Evolutionary conservation across 2,888 invertebrate genomes (phyloP).

Genomic region (Carcina quercana): DNA sequence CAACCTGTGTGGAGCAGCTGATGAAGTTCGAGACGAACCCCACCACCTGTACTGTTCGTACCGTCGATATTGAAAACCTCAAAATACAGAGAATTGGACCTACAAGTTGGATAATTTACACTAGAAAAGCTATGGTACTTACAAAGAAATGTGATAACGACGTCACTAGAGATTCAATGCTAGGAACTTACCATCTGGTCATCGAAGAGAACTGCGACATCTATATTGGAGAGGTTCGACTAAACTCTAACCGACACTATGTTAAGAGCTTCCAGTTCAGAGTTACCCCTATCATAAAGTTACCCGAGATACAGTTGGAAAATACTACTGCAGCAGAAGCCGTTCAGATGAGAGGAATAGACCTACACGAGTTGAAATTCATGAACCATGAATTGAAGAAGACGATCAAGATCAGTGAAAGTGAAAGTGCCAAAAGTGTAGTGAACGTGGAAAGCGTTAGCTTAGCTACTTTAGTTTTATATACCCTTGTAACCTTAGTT

Average conservation of each 20-base stretch:
- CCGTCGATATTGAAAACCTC: neutral
- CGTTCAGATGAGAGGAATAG: neutral
- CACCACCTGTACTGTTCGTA: neutral
- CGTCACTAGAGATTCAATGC: neutral
- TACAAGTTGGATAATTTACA: neutral
- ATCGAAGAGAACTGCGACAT: neutral
- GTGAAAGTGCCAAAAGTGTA: neutral
- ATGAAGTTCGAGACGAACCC: neutral
- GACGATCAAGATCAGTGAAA: no score
- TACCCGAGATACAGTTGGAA: neutral
- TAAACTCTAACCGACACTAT: neutral
- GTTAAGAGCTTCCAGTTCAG: neutral
- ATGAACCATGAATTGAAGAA: neutral
- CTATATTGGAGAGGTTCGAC: neutral
- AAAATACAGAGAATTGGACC: neutral
- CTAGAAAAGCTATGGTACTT: neutral
- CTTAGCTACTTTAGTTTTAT: neutral
- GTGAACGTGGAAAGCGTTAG: neutral
- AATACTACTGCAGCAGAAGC: neutral
- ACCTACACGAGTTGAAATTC: neutral
- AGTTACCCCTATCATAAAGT: neutral
- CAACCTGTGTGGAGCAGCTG: neutral
- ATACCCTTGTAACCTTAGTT: neutral
- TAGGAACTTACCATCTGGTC: neutral
- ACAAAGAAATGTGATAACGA: neutral